Percentiles rank a stretch among this genome's conserved stretches.
These are phyloP conservation scores for Tenebrosternarchus preto DNA, from an alignment of 2,113 vertebrate genomes.

Conservation along the genomic window DNA sequence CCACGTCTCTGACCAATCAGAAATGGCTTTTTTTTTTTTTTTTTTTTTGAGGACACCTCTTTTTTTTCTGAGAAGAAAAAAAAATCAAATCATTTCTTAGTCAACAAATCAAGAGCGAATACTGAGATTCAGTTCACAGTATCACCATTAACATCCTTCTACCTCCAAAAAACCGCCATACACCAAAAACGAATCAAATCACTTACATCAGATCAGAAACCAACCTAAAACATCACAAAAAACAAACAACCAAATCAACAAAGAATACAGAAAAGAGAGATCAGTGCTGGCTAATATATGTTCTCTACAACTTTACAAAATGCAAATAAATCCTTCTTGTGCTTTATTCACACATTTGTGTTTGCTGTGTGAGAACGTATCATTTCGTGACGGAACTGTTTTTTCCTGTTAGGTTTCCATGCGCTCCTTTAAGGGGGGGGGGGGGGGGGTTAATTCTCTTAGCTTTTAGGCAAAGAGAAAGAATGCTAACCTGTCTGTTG, in stretches of 20 bases:
- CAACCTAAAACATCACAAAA: conserved; percentile 70
- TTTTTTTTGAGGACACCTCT: conserved; percentile 28
- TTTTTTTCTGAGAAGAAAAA: conserved; percentile 7
- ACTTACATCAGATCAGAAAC: conserved; percentile 65
- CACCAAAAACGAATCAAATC: conserved; percentile 60
- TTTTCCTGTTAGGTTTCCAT: conserved; percentile 16
- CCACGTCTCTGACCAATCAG: conserved; percentile 40
- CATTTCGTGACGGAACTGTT: background rate
- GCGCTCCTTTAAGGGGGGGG: conserved; percentile 45
- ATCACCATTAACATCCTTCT: conserved; percentile 51
- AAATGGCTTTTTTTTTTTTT: conserved; percentile 50
- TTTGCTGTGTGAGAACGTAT: conserved; percentile 44
- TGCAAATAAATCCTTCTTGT: conserved; percentile 65
- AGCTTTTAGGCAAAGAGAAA: conserved; percentile 55
- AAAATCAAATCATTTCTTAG: background rate
- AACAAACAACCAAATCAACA: conserved; percentile 63
- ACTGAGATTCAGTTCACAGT: conserved; percentile 68
- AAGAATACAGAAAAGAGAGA: conserved; percentile 61
- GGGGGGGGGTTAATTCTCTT: conserved; percentile 52
- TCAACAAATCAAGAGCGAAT: conserved; percentile 55
- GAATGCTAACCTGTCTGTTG: too few species aligned
- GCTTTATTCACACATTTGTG: conserved; percentile 59
- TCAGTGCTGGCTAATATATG: conserved; percentile 65
- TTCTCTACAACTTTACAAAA: conserved; percentile 66
- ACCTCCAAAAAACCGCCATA: conserved; percentile 56